Conservation (phyloP, 2,113 vertebrate species). For the Rattus norvegicus region GRCr8 NC_086028.1:90495501-90496000, state of each 20-base stretch:
- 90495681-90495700: not conserved
- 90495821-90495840: not conserved
- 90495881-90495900: not conserved
- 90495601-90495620: not conserved
- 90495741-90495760: not conserved
- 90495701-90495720: not conserved
- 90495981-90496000: not conserved
- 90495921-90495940: not conserved
- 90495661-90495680: not conserved
- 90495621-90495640: not conserved
- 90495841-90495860: not conserved
- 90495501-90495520: not conserved
- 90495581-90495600: not conserved
- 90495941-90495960: not conserved
- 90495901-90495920: not conserved
- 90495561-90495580: not conserved
- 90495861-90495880: slow-evolving; percentile 40
- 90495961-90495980: not conserved
- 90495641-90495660: not conserved
- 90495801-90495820: slow-evolving; percentile 21
- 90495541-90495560: not conserved
- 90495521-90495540: not conserved
- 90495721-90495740: not conserved
- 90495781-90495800: not conserved
- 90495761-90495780: not conserved